These are phyloP conservation scores for Apamea crenata DNA, from an alignment of 2,888 invertebrate species.

Conservation along the genomic window DNA sequence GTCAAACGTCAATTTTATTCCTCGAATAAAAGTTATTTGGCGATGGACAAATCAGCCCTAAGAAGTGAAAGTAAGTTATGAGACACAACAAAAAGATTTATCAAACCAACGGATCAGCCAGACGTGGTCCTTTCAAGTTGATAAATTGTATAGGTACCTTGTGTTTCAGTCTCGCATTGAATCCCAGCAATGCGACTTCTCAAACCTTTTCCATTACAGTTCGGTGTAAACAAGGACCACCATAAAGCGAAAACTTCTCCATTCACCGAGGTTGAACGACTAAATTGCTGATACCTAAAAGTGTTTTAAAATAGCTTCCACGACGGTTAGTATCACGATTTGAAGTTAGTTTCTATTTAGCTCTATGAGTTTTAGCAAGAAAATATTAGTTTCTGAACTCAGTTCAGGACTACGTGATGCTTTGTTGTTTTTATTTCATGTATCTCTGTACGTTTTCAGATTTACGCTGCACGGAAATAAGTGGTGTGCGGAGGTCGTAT, in stretches of 20 bases:
- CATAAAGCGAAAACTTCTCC: constrained; percentile 60
- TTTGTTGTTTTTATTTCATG: constrained; percentile 17
- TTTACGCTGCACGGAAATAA: constrained; percentile 43
- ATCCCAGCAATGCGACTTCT: neutral
- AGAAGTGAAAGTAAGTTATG: neutral
- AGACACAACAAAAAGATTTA: no score
- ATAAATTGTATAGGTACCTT: neutral
- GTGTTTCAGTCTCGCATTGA: neutral
- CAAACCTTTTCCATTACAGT: constrained; percentile 5
- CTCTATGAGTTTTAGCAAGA: constrained; percentile 50
- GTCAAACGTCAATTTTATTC: no score
- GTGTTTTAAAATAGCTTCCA: constrained; percentile 67
- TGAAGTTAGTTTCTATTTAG: constrained; percentile 59
- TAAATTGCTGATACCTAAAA: constrained; percentile 66
- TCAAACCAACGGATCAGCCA: no score
- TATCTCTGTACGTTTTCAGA: constrained; percentile 13
- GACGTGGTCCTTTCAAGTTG: neutral
- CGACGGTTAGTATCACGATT: constrained; percentile 45
- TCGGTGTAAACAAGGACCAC: constrained; percentile 38
- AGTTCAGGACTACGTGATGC: constrained; percentile 3
- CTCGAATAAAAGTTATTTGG: no score
- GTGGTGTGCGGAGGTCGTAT: constrained; percentile 19
- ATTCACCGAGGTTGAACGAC: constrained; percentile 56
- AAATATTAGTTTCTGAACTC: constrained; percentile 48
- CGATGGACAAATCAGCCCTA: no score